Evolutionary conservation across 2,888 invertebrate species (phyloP), one percentile per base, ranked within the genome.

Genomic region (Caenorhabditis becei): DNA sequence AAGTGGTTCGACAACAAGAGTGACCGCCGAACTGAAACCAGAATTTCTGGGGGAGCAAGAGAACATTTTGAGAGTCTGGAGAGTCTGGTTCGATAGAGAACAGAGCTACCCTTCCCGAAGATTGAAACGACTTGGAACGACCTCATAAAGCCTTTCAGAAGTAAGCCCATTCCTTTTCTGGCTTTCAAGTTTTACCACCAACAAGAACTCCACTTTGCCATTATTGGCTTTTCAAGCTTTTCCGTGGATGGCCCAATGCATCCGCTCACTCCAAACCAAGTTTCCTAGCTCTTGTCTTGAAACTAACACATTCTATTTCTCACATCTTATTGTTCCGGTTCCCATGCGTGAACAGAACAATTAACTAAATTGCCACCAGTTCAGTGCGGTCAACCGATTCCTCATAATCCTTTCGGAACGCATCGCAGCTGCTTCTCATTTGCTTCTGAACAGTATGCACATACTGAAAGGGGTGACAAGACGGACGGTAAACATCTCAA

Each of bases 391-490:
- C 66, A 66, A 41, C 32, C 59, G 20, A 32, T 53, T 54, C 47
- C 59, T 26, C 37, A 44, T 75, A 67, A 66, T 74, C 74, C 51
- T 32, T 8, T 32, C 28, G 56, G 41, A 65, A 51, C 65, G 49
- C 72, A 35, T 49, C 65, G 20, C 41, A 47, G 44, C 56, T 54
- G 47, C 53, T 32, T 58, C 65, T 75, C 75, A 66, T 75, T 66
- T 61, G 66, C 44, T 54, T 44, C 51, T 61, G 61, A 59, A 66
- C 66, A 61, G 66, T 61, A 66, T 75, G 75, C 66, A 75, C 66
- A 53, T 49, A 65, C 63, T 66, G 75, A 75, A 41, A 72, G 67
- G 75, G 75, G 75, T 75, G 75, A 75, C 75, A 75, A 75, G 66
- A 75, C 75, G 75, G 49, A 75, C 75, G 66, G 75, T 75, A 75